Evolutionary conservation across 2,888 invertebrate species (phyloP).

Genomic region (Spilarctia lutea): DNA sequence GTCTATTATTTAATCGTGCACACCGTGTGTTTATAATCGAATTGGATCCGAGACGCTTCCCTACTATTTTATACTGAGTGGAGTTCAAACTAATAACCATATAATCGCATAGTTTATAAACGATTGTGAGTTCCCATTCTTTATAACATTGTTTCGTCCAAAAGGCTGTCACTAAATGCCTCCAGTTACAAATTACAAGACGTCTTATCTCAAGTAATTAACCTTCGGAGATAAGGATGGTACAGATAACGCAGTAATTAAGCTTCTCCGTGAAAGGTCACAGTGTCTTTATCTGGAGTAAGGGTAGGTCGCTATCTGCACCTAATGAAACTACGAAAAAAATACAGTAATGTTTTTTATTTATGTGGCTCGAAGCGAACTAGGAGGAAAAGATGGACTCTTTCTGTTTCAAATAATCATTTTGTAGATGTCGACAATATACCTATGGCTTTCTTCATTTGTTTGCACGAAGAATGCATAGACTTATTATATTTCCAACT

Average conservation of each 20-base stretch:
- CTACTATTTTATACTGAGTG: neutral
- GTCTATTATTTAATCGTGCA: neutral
- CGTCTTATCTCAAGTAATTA: slow-evolving; percentile 58
- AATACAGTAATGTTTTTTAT: slow-evolving; percentile 2
- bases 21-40: neutral
- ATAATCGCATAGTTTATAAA: neutral
- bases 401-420: neutral
- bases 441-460: neutral
- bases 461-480: neutral
- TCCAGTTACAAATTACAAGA: slow-evolving; percentile 54
- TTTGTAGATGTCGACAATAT: neutral
- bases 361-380: neutral
- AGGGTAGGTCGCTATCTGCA: slow-evolving; percentile 45
- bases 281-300: slow-evolving; percentile 52
- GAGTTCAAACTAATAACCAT: neutral
- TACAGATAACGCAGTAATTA: slow-evolving; percentile 57
- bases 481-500: too few relatives aligned
- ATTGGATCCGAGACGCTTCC: neutral
- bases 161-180: slow-evolving; percentile 31
- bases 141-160: slow-evolving; percentile 27
- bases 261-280: slow-evolving; percentile 55
- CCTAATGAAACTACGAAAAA: slow-evolving; percentile 26
- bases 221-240: slow-evolving; percentile 57
- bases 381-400: neutral
- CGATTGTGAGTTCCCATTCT: neutral